phyloP scores from a whole-genome alignment of 2,888 invertebrate genomes.

The Leptogaster cylindrica region DNA sequence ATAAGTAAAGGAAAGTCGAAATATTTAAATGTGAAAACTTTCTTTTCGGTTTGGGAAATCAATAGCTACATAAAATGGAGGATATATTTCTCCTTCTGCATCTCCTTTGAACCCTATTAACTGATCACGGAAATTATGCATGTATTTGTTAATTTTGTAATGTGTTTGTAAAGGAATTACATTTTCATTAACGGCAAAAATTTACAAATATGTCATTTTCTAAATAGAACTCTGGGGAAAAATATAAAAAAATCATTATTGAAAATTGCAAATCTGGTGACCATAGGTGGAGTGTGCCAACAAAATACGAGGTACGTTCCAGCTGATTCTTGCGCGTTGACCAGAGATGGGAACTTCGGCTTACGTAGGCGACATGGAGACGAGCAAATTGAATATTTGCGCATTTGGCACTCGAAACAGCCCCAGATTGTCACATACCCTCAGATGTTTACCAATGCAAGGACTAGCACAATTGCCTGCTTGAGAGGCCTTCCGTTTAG shows the following conservation, averaged over 20 bases:
- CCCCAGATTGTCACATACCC: constrained; percentile 11
- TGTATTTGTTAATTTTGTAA: too few relatives aligned
- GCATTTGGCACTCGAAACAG: background rate
- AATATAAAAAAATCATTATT: too few relatives aligned
- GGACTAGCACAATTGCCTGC: background rate
- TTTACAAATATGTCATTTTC: too few relatives aligned
- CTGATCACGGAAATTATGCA: too few relatives aligned
- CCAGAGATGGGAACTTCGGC: background rate
- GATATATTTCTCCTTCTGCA: constrained; percentile 20
- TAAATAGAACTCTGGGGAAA: too few relatives aligned
- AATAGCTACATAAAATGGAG: constrained; percentile 43
- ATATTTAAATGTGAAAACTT: background rate
- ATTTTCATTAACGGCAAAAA: too few relatives aligned
- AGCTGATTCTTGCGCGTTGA: constrained; percentile 26
- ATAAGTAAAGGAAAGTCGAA: background rate
- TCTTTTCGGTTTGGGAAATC: constrained; percentile 25
- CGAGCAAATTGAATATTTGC: constrained; percentile 22
- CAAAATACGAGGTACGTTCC: constrained; percentile 1
- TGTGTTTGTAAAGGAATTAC: too few relatives aligned
- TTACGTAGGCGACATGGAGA: background rate
- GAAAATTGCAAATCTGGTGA: too few relatives aligned
- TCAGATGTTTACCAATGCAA: constrained; percentile 33
- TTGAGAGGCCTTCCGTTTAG: background rate
- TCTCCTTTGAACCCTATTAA: constrained; percentile 12
- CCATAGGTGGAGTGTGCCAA: too few relatives aligned